Evolutionary conservation across 2,113 vertebrate species (phyloP).

Genomic region (Conger conger): DNA sequence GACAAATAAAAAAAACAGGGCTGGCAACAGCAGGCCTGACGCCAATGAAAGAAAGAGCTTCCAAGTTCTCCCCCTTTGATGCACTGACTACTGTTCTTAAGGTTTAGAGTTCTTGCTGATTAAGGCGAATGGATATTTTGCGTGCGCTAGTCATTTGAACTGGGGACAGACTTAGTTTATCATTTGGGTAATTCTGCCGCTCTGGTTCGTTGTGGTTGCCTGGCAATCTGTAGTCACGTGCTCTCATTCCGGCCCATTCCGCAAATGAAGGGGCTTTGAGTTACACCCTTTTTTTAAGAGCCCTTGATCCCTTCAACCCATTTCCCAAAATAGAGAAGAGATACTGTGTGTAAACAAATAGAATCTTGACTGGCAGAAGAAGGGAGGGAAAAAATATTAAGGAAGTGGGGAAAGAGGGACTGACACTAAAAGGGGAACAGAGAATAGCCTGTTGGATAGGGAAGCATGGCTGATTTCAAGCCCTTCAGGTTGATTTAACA

Average conservation of each 20-base stretch:
- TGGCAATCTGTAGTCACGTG: background rate
- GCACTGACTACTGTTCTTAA: too few species aligned
- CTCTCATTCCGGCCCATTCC: background rate
- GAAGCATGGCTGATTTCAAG: background rate
- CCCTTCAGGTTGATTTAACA: background rate
- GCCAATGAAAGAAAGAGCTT: background rate
- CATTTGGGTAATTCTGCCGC: background rate
- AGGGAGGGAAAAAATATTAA: background rate
- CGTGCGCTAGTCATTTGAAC: background rate
- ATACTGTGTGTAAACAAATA: background rate
- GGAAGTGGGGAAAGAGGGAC: background rate
- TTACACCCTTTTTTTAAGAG: background rate
- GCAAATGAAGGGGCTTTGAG: background rate
- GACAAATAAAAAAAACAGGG: background rate
- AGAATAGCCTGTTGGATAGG: background rate
- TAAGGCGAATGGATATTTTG: background rate
- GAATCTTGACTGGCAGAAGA: background rate
- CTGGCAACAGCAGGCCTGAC: background rate
- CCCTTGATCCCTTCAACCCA: background rate
- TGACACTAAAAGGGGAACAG: slow-evolving; percentile 3
- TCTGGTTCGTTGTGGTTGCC: background rate
- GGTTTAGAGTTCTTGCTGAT: background rate
- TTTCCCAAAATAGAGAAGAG: background rate
- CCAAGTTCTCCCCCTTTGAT: background rate
- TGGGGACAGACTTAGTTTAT: background rate